phyloP scores from a whole-genome alignment of 2,113 vertebrate species.

The Platycercus adscitus region DNA sequence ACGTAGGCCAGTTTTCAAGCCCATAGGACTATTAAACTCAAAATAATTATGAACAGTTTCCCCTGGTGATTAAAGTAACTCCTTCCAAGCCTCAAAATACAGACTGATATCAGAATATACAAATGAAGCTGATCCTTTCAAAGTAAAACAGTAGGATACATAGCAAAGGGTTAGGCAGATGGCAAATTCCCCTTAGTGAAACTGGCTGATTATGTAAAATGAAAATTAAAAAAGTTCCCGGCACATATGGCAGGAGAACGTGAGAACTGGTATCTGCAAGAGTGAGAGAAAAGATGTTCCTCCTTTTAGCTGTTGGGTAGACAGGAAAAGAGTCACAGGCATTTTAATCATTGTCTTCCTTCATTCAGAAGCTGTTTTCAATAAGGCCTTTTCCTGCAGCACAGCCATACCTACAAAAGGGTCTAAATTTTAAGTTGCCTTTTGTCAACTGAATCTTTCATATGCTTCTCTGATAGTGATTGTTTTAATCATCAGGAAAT shows the following conservation, averaged over 20 bases:
- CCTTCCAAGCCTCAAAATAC: background rate
- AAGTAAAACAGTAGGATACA: background rate
- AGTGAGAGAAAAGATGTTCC: background rate
- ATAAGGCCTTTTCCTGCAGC: background rate
- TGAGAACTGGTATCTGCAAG: background rate
- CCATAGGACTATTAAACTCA: background rate
- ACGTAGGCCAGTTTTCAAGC: background rate
- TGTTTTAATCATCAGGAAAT: background rate
- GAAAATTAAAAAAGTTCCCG: conserved; percentile 20
- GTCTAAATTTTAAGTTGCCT: background rate
- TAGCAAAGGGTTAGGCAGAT: conserved; percentile 8
- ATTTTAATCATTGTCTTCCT: background rate
- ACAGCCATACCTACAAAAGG: background rate
- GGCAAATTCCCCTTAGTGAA: conserved; percentile 16
- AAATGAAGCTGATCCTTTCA: background rate
- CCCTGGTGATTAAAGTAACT: background rate
- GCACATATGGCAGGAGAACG: conserved; percentile 21
- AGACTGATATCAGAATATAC: background rate
- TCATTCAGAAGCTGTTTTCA: background rate
- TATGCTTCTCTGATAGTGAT: background rate
- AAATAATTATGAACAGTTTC: background rate
- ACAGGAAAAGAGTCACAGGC: background rate
- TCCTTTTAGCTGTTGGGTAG: background rate
- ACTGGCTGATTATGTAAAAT: conserved; percentile 32
- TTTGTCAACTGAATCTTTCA: background rate